Percentiles rank a stretch among this genome's conserved stretches.
These are phyloP conservation scores for Lagenorhynchus albirostris DNA, from an alignment of 2,113 vertebrate species.

Conservation along the genomic window DNA sequence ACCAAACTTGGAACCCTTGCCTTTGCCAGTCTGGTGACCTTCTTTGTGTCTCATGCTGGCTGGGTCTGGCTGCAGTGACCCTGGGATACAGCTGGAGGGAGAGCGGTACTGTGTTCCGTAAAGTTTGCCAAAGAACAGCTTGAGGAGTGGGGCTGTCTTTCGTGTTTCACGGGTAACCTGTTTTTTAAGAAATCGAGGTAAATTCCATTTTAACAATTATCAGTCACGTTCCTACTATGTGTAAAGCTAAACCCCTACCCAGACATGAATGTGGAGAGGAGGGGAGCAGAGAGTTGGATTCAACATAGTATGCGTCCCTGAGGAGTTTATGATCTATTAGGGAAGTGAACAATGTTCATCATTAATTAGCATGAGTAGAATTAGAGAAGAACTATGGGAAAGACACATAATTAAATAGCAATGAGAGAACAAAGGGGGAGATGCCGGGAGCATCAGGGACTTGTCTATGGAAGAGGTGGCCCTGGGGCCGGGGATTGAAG, in stretches of 20 bases:
- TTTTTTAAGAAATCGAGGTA: not conserved
- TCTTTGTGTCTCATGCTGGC: not conserved
- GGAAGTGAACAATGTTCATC: slow-evolving; percentile 47
- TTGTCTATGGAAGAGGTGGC: not conserved
- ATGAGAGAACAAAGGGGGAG: not conserved
- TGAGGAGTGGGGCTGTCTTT: not conserved
- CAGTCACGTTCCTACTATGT: not conserved
- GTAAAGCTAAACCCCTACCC: not conserved
- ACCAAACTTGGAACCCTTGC: not conserved
- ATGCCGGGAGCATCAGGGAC: not conserved
- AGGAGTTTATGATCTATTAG: slow-evolving; percentile 53
- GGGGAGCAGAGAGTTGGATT: not conserved
- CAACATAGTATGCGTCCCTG: slow-evolving; percentile 31
- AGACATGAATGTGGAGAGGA: not conserved
- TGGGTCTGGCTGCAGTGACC: not conserved
- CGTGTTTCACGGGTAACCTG: not conserved
- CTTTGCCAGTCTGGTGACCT: not conserved
- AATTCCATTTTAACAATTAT: not conserved
- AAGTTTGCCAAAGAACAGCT: not conserved
- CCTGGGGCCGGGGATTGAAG: not conserved
- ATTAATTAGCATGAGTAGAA: slow-evolving; percentile 57
- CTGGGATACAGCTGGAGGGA: not conserved
- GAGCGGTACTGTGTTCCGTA: not conserved
- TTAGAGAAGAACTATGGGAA: slow-evolving; percentile 45
- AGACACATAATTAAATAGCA: slow-evolving; percentile 28